These are phyloP conservation scores for Manis crassicaudata DNA, from an alignment of 2,797 vertebrate genomes.

Conservation along the genomic window DNA sequence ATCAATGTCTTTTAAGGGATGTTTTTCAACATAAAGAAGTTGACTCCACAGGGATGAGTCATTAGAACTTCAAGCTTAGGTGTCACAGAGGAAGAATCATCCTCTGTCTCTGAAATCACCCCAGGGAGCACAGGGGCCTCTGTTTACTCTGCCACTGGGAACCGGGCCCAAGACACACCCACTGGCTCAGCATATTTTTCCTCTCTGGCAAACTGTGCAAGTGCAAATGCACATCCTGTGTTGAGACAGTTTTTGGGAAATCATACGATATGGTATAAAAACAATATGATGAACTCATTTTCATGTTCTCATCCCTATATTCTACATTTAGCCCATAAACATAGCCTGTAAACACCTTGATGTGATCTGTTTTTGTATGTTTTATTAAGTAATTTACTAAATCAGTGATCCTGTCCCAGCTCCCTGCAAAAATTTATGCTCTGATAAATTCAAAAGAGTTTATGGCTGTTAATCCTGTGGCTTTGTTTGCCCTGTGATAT, in stretches of 20 bases:
- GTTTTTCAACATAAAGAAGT: background rate
- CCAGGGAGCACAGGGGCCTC: background rate
- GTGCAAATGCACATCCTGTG: background rate
- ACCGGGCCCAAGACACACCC: background rate
- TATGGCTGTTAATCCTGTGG: slow-evolving; percentile 28
- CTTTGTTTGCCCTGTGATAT: slow-evolving; percentile 48
- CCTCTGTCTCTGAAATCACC: background rate
- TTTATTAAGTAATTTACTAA: slow-evolving; percentile 53
- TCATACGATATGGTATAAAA: background rate
- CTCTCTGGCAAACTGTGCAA: background rate
- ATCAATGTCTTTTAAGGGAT: background rate
- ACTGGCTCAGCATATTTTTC: background rate
- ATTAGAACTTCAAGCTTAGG: background rate
- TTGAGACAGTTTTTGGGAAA: slow-evolving; percentile 36
- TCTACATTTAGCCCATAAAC: slow-evolving; percentile 25
- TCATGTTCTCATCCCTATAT: slow-evolving; percentile 28
- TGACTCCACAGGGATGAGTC: background rate
- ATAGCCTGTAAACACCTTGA: slow-evolving; percentile 40
- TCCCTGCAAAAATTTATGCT: slow-evolving; percentile 50
- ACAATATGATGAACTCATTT: slow-evolving; percentile 39
- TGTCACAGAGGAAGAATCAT: background rate
- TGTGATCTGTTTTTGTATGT: slow-evolving; percentile 35
- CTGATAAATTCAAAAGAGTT: slow-evolving; percentile 34
- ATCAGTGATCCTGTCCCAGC: slow-evolving; percentile 33
- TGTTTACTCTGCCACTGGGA: background rate